Conservation (phyloP, 2,113 vertebrate genomes). For the Zosterops lateralis region DNA sequence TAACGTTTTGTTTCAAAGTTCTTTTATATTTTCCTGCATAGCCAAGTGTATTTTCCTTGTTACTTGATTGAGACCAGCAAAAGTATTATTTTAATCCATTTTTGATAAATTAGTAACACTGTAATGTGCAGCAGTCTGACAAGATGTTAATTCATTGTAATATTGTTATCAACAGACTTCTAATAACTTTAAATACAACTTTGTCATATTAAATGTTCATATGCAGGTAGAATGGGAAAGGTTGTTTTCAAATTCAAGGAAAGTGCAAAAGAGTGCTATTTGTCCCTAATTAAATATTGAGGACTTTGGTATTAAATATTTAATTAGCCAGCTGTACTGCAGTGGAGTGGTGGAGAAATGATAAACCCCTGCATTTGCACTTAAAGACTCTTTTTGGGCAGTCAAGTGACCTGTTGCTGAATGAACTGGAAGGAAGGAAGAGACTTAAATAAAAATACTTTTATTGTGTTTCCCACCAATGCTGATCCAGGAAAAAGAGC, state of each 20-base stretch:
- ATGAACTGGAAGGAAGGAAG: neutral
- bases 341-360: constrained; percentile 26
- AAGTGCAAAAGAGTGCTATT: constrained; percentile 50
- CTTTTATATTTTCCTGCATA: neutral
- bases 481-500: neutral
- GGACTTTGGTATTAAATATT: constrained; percentile 67
- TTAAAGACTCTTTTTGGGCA: neutral
- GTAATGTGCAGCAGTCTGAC: neutral
- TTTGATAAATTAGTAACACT: neutral
- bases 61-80: neutral
- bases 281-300: constrained; percentile 75
- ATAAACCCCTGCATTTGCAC: constrained; percentile 26
- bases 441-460: neutral
- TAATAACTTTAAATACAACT: neutral
- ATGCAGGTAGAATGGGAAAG: neutral
- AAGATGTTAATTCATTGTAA: neutral
- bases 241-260: constrained; percentile 30
- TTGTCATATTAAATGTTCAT: neutral
- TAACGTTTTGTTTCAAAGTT: neutral
- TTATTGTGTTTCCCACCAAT: neutral
- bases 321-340: constrained; percentile 62
- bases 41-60: neutral
- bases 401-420: constrained; percentile 11
- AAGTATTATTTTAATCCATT: neutral
- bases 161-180: neutral